These are phyloP conservation scores for Dryobates pubescens DNA, from an alignment of 2,797 vertebrate species.

Conservation along the genomic window DNA sequence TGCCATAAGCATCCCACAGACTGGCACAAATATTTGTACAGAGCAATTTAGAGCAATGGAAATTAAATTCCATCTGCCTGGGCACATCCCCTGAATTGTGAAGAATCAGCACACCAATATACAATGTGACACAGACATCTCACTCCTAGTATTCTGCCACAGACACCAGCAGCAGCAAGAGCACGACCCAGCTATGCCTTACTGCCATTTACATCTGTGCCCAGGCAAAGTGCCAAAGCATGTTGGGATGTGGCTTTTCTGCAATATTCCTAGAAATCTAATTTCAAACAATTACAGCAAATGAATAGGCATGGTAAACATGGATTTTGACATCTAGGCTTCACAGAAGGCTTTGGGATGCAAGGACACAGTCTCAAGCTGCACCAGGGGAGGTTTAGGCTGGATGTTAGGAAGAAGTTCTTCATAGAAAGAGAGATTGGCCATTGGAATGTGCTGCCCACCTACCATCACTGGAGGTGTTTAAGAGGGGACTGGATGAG, in stretches of 20 bases:
- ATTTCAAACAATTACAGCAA: not conserved
- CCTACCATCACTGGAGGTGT: no score
- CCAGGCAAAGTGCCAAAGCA: not conserved
- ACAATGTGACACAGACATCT: not conserved
- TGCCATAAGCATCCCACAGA: not conserved
- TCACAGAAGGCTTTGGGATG: not conserved
- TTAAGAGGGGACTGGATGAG: no score
- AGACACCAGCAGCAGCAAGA: not conserved
- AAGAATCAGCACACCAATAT: not conserved
- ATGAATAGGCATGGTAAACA: not conserved
- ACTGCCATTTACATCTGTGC: not conserved
- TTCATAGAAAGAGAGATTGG: no score
- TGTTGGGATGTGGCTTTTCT: not conserved
- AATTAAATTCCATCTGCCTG: conserved; percentile 29
- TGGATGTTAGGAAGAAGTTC: no score
- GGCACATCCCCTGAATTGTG: not conserved
- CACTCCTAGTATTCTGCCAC: not conserved
- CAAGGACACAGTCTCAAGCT: no score
- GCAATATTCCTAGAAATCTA: not conserved
- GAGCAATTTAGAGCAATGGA: conserved; percentile 34
- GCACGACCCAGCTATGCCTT: not conserved
- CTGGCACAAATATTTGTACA: conserved; percentile 49
- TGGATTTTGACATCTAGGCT: not conserved
- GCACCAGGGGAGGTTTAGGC: no score
- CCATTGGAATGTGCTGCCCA: no score